Evolutionary conservation across 1,140 invertebrate species (phyloP), one percentile per base, ranked within the genome.

Genomic region (Heliothis virescens): DNA sequence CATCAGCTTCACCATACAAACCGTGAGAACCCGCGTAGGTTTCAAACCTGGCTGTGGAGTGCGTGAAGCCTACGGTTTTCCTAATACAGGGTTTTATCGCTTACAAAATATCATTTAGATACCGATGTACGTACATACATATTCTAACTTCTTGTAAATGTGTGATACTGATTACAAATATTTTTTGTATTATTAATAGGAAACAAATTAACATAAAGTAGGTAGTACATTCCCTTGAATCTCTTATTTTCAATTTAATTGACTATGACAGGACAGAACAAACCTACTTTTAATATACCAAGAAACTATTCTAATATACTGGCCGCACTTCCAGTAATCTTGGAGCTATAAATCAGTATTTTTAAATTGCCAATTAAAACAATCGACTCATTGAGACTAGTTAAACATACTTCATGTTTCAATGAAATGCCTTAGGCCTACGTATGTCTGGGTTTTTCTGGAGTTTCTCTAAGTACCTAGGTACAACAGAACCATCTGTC

Each of bases 11-110:
- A 15, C 1, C 34, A 63, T 12, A 65, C 41, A 26, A 59, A 11
- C 7, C 62, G 62, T 65, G 62, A 48, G 62, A 65, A 65, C 34
- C 3, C n/a, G 34, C 34, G 62, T 65, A 65, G 62, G 62, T 18
- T 65, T 65, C n/a, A 12, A 41, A 48, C 16, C 34, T 18, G n/a
- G 7, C 15, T 63, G 15, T n/a, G n/a, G n/a, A 48, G 62, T 34
- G 34, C 34, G n/a, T 65, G 18, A 65, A 41, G 62, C 62, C 62
- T 65, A 47, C 62, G 34, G 16, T 48, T 34, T n/a, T 65, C 62
- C 34, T 65, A 18, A 65, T 18, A 48, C 16, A 34, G 62, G 47
- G n/a, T 63, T 63, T 47, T 62, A 63, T 11, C n/a, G 41, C 34
- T 47, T 47, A 34, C 62, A 47, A 63, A 41, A 47, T 1, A 63